phyloP scores from a whole-genome alignment of 2,113 vertebrate species.

The Ibidorhyncha struthersii region DNA sequence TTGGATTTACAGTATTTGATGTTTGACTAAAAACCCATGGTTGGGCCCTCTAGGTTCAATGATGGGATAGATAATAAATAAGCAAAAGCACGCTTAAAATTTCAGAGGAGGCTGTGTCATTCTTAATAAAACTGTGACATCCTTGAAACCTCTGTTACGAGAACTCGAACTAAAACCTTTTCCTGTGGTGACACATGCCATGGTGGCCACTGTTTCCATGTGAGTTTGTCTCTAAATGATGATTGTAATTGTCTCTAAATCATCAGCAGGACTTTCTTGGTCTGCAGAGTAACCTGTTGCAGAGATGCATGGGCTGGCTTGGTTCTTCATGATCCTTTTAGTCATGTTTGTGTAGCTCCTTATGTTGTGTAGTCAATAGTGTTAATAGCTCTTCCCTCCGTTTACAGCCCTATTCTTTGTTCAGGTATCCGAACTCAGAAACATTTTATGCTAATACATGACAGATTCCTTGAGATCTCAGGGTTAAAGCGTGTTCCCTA shows the following conservation, averaged over 20 bases:
- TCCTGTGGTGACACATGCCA: background rate
- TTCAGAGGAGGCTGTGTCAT: background rate
- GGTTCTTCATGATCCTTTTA: background rate
- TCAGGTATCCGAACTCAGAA: background rate
- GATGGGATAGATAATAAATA: background rate
- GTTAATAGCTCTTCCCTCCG: background rate
- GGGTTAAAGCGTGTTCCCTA: background rate
- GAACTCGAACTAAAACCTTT: background rate
- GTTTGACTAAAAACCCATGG: background rate
- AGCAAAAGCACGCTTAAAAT: background rate
- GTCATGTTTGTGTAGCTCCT: background rate
- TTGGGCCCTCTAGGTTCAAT: fast-evolving
- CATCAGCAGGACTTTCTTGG: background rate
- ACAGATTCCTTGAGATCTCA: background rate
- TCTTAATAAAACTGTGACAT: background rate
- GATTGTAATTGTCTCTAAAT: background rate
- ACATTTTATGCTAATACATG: too few species aligned
- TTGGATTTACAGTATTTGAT: background rate
- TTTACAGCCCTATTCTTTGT: background rate
- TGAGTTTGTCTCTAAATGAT: background rate
- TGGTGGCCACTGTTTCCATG: background rate
- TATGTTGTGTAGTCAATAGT: too few species aligned
- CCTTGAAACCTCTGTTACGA: background rate
- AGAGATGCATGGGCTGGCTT: background rate
- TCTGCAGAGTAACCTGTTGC: background rate